These are phyloP conservation scores for Melanotaenia trifasciata DNA, from an alignment of 2,797 vertebrate genomes.

Conservation along the genomic window DNA sequence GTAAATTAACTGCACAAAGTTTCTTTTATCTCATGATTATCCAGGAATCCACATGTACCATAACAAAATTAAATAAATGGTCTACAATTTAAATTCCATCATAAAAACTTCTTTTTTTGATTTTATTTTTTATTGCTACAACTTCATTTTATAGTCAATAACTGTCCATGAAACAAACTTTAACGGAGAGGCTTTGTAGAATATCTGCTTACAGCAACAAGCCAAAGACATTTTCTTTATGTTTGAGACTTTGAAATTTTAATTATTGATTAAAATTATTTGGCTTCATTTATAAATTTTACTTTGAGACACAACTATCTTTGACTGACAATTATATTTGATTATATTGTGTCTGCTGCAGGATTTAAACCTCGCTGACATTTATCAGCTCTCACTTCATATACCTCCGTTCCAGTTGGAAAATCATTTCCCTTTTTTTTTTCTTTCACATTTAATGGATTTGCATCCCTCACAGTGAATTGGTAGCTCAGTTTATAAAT, in stretches of 20 bases:
- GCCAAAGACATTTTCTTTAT: too few species aligned
- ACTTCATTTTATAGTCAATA: too few species aligned
- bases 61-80: too few species aligned
- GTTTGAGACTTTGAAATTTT: too few species aligned
- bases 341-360: neutral
- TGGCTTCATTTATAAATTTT: too few species aligned
- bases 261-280: too few species aligned
- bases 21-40: neutral
- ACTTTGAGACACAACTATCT: too few species aligned
- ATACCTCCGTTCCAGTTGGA: neutral
- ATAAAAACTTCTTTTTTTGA: too few species aligned
- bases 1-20: neutral
- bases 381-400: neutral
- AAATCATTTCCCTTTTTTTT: slow-evolving; percentile 10
- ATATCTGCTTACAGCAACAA: neutral
- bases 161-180: too few species aligned
- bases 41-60: neutral
- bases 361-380: neutral
- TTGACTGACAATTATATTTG: too few species aligned
- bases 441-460: slow-evolving; percentile 4
- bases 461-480: slow-evolving; percentile 46
- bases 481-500: neutral
- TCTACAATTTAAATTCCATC: too few species aligned
- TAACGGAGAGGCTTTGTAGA: neutral
- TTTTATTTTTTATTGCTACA: too few species aligned